Evolutionary conservation across 2,888 invertebrate genomes (phyloP).

Genomic region (Nasonia oneida): DNA sequence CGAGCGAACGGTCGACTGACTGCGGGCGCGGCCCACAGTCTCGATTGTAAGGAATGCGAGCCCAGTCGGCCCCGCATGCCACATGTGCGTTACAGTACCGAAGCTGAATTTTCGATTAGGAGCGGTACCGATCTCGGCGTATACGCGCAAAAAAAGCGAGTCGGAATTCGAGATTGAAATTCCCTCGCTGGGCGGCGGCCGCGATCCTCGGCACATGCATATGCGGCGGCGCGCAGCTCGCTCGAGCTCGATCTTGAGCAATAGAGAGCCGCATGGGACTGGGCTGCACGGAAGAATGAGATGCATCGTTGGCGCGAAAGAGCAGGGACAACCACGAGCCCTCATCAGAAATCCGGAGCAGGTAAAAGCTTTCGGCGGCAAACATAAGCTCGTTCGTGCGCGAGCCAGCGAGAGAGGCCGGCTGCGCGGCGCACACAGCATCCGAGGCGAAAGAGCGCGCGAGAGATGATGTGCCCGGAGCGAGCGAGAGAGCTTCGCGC

Average conservation of each 20-base stretch:
- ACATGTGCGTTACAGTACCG: too few species aligned
- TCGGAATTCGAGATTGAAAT: slow-evolving; percentile 34
- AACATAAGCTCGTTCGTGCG: slow-evolving; percentile 3
- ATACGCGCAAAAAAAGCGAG: neutral
- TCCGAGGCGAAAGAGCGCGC: neutral
- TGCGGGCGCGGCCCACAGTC: neutral
- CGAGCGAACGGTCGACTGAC: neutral
- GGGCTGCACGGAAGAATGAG: too few species aligned
- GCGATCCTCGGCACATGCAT: neutral
- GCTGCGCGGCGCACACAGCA: neutral
- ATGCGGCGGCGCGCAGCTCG: neutral
- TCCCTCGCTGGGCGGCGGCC: neutral
- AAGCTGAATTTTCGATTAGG: too few species aligned
- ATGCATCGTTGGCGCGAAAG: too few species aligned
- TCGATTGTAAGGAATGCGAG: neutral
- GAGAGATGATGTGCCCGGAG: slow-evolving; percentile 59
- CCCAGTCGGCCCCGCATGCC: neutral
- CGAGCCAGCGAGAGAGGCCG: neutral
- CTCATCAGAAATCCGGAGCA: neutral
- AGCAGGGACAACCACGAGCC: too few species aligned
- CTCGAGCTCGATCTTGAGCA: too few species aligned
- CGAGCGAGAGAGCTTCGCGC: slow-evolving; percentile 31
- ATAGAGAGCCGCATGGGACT: too few species aligned
- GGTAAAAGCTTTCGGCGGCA: neutral
- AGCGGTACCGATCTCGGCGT: too few species aligned